Base-by-base conservation (phyloP, 2,113 vertebrate genomes). In the Neolamprologus sp. region DNA sequence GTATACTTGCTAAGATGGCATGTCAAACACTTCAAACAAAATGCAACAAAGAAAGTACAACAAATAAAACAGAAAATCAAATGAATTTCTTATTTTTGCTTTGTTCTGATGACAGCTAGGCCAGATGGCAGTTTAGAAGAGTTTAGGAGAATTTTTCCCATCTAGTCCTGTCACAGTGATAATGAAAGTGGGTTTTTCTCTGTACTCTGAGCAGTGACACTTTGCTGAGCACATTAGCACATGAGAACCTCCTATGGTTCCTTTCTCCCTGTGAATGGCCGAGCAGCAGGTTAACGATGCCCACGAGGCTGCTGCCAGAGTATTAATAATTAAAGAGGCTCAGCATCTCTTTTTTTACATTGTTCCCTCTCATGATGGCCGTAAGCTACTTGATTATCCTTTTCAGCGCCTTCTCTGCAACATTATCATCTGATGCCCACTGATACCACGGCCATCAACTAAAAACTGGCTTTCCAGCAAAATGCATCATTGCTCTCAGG, bases 281-380 rank as follows among this genome's bases (percentile, higher is more conserved):
- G 35, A 95, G 89, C 93, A 93, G 94, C 93, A 95, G 95, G 95
- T 95, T 94, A 95, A 93, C 88, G 81, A 86, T 90, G 88, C 90
- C 87, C 93, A 87, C 89, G 84, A 86, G 57, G 65, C 89, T 63
- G 73, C 83, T 92, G 92, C 93, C 86, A 91, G 84, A 79, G 60
- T 75, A 89, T 94, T 92, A 95, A 96, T 96, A 94, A 96, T 96
- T 96, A 95, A 96, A 94, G 81, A 87, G 82, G 83, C 87, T 92
- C 88, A 5, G 85, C 80, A 63, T 91, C 85, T 87, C 87, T 80
- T 58, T 42, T 23, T 65, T 47, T 49, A 53, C 84, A 83, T 91
- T 93, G 88, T 94, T 91, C 83, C 81, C 90, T 89, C 91, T 94
- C 84, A 42, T 87, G 91, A 93, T 86, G 89, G 89, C 90, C 84